Conservation (phyloP, 92 coral and sea anemone genomes). For the Paragorgia papillata region DNA sequence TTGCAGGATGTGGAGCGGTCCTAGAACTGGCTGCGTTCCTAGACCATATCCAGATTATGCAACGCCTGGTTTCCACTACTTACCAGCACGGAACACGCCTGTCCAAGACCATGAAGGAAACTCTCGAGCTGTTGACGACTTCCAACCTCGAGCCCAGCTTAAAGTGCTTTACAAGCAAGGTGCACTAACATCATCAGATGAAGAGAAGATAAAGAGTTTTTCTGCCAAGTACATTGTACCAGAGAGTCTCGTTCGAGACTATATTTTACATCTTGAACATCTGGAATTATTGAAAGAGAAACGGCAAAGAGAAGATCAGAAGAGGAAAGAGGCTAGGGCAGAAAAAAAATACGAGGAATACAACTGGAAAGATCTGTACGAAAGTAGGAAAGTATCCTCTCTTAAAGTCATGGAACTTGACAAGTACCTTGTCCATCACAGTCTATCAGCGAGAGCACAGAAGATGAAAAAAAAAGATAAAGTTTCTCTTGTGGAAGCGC, state of each 20-base stretch:
- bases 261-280: constrained; percentile 58
- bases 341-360: constrained; percentile 45
- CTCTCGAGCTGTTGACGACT: constrained; percentile 53
- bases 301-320: constrained; percentile 53
- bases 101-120: constrained; percentile 27
- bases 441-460: constrained; percentile 38
- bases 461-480: constrained; percentile 68
- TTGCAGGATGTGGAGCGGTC: constrained; percentile 55
- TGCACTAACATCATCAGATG: constrained; percentile 48
- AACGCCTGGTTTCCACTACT: constrained; percentile 65
- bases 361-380: constrained; percentile 52
- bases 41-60: constrained; percentile 69
- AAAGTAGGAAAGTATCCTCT: constrained; percentile 45
- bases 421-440: constrained; percentile 60
- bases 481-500: constrained; percentile 60
- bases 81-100: constrained; percentile 55
- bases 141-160: constrained; percentile 58
- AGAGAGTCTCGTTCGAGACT: constrained; percentile 52
- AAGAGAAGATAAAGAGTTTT: constrained; percentile 40
- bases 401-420: constrained; percentile 60
- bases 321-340: constrained; percentile 44
- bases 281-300: constrained; percentile 51
- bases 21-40: constrained; percentile 52
- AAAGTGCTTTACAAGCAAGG: constrained; percentile 33
- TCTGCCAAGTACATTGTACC: constrained; percentile 59